These are phyloP conservation scores for Drosophila lini DNA, from an alignment of 1,140 invertebrate species.

Conservation along the genomic window DNA sequence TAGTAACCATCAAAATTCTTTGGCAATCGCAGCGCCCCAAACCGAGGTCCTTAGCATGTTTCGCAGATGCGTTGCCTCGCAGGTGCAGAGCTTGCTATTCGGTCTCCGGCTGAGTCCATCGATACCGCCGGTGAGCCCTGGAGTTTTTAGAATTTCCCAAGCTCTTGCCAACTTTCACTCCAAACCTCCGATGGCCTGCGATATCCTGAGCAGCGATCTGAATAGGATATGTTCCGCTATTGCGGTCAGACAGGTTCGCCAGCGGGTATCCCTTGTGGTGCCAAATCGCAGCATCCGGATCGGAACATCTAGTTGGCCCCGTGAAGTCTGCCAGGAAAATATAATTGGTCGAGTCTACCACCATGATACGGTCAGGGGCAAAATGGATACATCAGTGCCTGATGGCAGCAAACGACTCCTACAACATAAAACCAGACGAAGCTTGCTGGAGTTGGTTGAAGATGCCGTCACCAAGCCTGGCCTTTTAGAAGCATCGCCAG, in stretches of 20 bases:
- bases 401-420: background rate
- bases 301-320: background rate
- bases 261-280: background rate
- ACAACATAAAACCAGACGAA: background rate
- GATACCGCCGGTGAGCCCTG: too few species aligned
- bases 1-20: constrained; percentile 20
- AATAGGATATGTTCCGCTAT: background rate
- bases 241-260: background rate
- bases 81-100: constrained; percentile 27
- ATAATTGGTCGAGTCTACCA: constrained; percentile 1
- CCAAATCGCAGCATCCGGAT: background rate
- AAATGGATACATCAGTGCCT: background rate
- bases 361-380: background rate
- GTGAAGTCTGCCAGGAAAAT: background rate
- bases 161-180: background rate
- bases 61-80: constrained; percentile 24
- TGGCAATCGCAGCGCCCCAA: constrained; percentile 5
- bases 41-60: constrained; percentile 30
- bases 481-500: too few species aligned
- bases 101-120: background rate
- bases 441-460: background rate
- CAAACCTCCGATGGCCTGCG: constrained; percentile 23
- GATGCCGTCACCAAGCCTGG: background rate
- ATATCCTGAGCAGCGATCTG: constrained; percentile 33
- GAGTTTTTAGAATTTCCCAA: background rate